phyloP scores from a whole-genome alignment of 37 sponge, comb jelly and placozoan genomes.

The Cliona cf. orientalis region DNA sequence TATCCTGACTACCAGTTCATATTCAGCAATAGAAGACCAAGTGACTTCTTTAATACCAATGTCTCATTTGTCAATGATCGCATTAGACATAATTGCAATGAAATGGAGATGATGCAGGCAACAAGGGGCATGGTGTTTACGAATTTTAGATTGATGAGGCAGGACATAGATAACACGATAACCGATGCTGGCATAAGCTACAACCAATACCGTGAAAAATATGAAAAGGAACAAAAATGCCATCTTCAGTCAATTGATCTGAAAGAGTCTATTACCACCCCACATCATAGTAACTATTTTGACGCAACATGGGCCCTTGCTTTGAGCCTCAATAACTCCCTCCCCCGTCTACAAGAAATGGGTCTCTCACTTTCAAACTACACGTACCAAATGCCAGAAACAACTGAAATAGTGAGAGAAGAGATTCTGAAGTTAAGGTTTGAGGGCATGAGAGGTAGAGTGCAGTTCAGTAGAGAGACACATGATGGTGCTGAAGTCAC shows the following conservation, averaged over 20 bases:
- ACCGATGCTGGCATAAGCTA: neutral
- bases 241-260: neutral
- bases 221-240: neutral
- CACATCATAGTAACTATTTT: constrained; percentile 1
- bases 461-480: neutral
- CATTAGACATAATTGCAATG: neutral
- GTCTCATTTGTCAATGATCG: neutral
- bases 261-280: neutral
- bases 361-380: neutral
- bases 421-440: neutral
- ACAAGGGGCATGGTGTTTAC: neutral
- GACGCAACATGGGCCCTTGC: constrained; percentile 39
- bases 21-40: neutral
- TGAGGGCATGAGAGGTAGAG: constrained; percentile 1
- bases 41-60: neutral
- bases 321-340: constrained; percentile 4
- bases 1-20: constrained; percentile 23
- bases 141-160: neutral
- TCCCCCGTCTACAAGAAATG: neutral
- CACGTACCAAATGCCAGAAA: neutral
- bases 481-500: constrained; percentile 1
- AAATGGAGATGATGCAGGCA: constrained; percentile 4
- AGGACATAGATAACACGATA: neutral
- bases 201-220: constrained; percentile 2
- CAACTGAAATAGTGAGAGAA: neutral